Conservation (phyloP, 1,140 invertebrate species). For the Zaprionus gabonicus region DNA sequence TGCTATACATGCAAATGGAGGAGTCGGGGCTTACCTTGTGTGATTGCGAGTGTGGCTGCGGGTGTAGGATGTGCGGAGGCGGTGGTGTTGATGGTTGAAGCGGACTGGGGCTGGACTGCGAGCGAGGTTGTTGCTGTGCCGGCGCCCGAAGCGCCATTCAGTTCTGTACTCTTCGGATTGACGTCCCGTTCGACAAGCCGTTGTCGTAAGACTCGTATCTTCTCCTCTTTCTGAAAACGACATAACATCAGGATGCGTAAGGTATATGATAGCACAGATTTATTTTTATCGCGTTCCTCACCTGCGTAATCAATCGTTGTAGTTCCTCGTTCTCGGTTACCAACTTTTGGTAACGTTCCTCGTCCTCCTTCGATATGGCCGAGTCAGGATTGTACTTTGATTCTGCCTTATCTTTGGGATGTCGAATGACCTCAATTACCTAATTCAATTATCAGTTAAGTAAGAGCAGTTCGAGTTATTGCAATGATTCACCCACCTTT, state of each 20-base stretch:
- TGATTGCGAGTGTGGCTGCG: constrained; percentile 84
- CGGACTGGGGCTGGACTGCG: constrained; percentile 51
- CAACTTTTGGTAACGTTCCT: constrained; percentile 97
- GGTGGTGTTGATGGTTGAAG: constrained; percentile 60
- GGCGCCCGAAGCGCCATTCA: constrained; percentile 84
- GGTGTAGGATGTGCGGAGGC: constrained; percentile 73
- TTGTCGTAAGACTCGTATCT: constrained; percentile 91
- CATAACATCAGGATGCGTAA: background rate
- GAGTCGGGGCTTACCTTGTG: constrained; percentile 85
- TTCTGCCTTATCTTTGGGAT: constrained; percentile 93
- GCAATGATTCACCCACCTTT: constrained; percentile 89
- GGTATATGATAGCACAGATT: background rate
- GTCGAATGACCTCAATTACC: constrained; percentile 93
- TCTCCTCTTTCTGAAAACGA: constrained; percentile 92
- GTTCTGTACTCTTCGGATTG: constrained; percentile 81
- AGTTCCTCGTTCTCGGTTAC: constrained; percentile 97
- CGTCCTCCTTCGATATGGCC: constrained; percentile 96
- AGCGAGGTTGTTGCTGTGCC: constrained; percentile 56
- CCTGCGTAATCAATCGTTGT: constrained; percentile 96
- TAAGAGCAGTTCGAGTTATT: constrained; percentile 15
- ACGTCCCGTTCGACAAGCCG: constrained; percentile 91
- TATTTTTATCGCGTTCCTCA: constrained; percentile 82
- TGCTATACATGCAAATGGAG: constrained; percentile 32
- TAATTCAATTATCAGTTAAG: constrained; percentile 58
- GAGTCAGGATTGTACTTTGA: constrained; percentile 94